Evolutionary conservation across 2,888 invertebrate genomes (phyloP).

Genomic region (Aspidiotus destructor): DNA sequence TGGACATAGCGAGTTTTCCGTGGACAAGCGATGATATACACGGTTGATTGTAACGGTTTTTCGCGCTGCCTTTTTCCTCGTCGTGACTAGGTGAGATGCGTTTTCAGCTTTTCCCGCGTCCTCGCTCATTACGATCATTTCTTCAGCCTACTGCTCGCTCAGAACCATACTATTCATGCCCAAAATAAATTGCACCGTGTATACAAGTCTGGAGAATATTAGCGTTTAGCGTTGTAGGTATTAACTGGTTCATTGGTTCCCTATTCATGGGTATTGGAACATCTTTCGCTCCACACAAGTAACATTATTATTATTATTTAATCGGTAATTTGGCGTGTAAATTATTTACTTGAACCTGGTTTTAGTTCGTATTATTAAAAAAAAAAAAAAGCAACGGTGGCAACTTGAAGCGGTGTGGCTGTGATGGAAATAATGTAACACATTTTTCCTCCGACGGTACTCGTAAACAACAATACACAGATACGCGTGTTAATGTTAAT

Average conservation of each 20-base stretch:
- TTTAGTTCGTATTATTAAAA: no score
- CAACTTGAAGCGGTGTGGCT: no score
- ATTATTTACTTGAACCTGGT: constrained; percentile 10
- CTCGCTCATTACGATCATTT: neutral
- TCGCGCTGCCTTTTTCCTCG: neutral
- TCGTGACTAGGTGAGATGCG: constrained; percentile 1
- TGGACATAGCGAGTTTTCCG: neutral
- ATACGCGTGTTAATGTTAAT: no score
- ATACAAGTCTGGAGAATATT: no score
- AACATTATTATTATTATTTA: neutral
- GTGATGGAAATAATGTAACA: no score
- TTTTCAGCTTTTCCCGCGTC: neutral
- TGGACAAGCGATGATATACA: neutral
- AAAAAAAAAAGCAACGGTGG: no score
- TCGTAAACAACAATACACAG: no score
- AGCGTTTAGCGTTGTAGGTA: no score
- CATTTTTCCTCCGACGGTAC: no score
- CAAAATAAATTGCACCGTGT: no score
- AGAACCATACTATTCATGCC: no score
- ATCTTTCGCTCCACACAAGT: neutral
- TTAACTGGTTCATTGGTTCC: constrained; percentile 2
- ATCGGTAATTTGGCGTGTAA: constrained; percentile 26
- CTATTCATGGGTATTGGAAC: neutral
- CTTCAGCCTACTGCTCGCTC: no score
- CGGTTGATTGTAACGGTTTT: constrained; percentile 12